These are phyloP conservation scores for Fistularia commersonii DNA, from an alignment of 2,797 vertebrate genomes.

Conservation along the genomic window DNA sequence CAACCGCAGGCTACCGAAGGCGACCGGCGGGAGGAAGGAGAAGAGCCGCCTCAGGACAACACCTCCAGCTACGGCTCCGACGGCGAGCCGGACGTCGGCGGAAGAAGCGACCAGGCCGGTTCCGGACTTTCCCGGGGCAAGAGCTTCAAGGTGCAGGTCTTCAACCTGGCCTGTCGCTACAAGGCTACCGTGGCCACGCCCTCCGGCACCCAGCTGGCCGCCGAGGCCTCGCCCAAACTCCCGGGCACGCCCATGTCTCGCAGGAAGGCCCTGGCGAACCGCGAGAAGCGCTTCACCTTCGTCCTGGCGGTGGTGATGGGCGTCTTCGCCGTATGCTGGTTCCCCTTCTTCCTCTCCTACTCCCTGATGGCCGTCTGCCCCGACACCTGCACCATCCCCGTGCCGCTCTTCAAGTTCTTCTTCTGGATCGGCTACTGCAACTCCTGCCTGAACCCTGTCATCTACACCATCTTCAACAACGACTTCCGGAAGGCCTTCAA, in stretches of 20 bases:
- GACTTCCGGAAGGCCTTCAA: constrained; percentile 86
- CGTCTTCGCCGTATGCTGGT: constrained; percentile 85
- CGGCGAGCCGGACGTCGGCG: constrained; percentile 12
- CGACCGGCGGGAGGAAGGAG: no score
- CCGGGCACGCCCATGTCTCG: constrained; percentile 59
- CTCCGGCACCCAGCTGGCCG: constrained; percentile 47
- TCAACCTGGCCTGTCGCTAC: constrained; percentile 23
- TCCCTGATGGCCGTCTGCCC: constrained; percentile 75
- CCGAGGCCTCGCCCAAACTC: constrained; percentile 19
- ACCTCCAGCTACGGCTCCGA: constrained; percentile 56
- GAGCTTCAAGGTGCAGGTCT: constrained; percentile 28
- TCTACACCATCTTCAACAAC: constrained; percentile 88
- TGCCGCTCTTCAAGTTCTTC: constrained; percentile 78
- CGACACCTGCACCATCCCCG: constrained; percentile 65
- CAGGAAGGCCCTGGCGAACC: constrained; percentile 75
- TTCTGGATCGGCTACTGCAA: constrained; percentile 90
- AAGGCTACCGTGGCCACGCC: constrained; percentile 45
- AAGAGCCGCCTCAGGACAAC: no score
- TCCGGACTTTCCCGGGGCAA: constrained; percentile 1
- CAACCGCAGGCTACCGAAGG: no score
- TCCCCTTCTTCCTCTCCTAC: constrained; percentile 84
- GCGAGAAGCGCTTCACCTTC: constrained; percentile 87
- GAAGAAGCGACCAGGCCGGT: not conserved
- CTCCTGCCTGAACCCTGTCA: constrained; percentile 87
- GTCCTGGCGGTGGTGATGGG: constrained; percentile 84